A percentile compares a stretch with the other conserved stretches of the same genome.
phyloP scores from a whole-genome alignment of 2,888 invertebrate genomes.

The Rotaria socialis region DNA sequence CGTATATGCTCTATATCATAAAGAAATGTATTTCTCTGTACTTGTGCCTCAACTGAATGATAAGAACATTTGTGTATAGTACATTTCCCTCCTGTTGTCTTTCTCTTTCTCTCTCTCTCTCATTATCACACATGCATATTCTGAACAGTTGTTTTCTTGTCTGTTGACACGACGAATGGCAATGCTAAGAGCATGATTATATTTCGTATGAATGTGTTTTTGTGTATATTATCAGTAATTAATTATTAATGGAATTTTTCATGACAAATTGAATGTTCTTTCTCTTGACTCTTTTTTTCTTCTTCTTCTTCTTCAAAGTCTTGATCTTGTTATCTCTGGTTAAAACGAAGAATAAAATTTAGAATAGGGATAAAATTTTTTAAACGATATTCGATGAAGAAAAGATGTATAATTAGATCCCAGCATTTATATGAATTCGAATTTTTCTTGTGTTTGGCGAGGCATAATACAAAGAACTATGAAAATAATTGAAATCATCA shows the following conservation, averaged over 20 bases:
- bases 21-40: neutral
- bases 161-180: neutral
- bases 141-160: conserved; percentile 8
- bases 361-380: too few species aligned
- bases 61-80: neutral
- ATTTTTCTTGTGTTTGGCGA: too few species aligned
- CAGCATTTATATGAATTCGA: too few species aligned
- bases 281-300: neutral
- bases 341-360: neutral
- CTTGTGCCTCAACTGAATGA: neutral
- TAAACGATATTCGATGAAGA: too few species aligned
- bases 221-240: neutral
- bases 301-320: neutral
- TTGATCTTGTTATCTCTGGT: neutral
- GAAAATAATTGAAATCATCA: too few species aligned
- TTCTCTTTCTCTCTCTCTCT: neutral
- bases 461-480: too few species aligned
- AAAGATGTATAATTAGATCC: too few species aligned
- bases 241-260: neutral
- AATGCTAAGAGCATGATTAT: neutral
- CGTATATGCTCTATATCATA: neutral
- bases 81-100: neutral
- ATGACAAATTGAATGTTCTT: neutral
- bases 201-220: neutral
- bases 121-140: neutral